Percentiles rank a stretch among this genome's conserved stretches.
These are phyloP conservation scores for Drosophila jambulina DNA, from an alignment of 1,140 invertebrate species.

Conservation along the genomic window DNA sequence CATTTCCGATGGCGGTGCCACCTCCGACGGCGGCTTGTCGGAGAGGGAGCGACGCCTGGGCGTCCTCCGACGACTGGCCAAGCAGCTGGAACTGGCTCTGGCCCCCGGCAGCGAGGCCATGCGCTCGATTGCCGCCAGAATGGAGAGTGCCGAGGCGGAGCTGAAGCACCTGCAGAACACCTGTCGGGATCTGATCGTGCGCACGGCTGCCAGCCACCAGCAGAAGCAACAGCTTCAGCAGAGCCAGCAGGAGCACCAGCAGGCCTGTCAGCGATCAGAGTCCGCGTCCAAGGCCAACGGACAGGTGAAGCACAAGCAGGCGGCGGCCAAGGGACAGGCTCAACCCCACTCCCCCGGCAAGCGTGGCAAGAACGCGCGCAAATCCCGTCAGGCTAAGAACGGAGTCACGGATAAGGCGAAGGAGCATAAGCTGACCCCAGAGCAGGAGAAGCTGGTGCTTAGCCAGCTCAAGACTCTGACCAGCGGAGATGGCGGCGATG, in stretches of 20 bases:
- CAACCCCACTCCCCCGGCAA: conserved; percentile 43
- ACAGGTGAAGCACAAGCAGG: conserved; percentile 26
- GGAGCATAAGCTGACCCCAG: conserved; percentile 12
- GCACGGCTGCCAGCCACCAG: conserved; percentile 87
- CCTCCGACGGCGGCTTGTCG: conserved; percentile 90
- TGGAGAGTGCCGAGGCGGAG: conserved; percentile 92
- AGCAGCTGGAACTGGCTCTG: conserved; percentile 89
- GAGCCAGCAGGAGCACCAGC: conserved; percentile 28
- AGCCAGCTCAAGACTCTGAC: conserved; percentile 39
- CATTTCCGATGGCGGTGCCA: conserved; percentile 90
- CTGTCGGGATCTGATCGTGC: conserved; percentile 91
- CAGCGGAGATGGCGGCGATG: conserved; percentile 52
- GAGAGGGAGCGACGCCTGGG: conserved; percentile 90
- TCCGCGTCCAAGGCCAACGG: conserved; percentile 32
- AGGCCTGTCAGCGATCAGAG: neutral
- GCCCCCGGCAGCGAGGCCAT: conserved; percentile 89
- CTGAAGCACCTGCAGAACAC: conserved; percentile 91
- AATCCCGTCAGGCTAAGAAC: conserved; percentile 32
- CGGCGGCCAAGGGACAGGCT: conserved; percentile 28
- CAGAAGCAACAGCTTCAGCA: conserved; percentile 63
- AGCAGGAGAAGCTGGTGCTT: conserved; percentile 41
- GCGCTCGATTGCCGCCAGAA: conserved; percentile 88
- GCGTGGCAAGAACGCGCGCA: conserved; percentile 47
- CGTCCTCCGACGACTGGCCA: conserved; percentile 88
- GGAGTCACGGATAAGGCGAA: conserved; percentile 1